Conservation (phyloP, 2,797 vertebrate species). For the Apogon hyalosoma region DNA sequence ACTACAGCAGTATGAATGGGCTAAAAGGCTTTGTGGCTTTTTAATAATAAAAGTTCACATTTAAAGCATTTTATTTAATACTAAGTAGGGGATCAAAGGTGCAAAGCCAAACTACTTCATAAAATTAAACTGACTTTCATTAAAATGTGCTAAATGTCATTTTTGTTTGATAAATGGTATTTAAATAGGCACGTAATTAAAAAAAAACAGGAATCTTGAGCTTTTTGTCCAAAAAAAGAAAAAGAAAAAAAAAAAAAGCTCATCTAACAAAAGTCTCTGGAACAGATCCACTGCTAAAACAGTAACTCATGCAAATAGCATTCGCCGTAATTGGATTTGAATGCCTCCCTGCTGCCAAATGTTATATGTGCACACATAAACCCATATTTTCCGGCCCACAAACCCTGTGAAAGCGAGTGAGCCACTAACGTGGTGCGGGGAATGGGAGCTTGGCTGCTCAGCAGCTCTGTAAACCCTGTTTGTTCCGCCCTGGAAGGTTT, state of each 20-base stretch:
- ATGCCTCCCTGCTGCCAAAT: constrained; percentile 82
- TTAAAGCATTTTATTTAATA: constrained; percentile 21
- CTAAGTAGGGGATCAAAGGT: constrained; percentile 14
- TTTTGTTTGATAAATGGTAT: constrained; percentile 41
- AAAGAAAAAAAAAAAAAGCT: constrained; percentile 18
- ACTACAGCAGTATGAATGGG: constrained; percentile 1
- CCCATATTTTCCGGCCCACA: constrained; percentile 82
- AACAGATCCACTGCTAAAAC: constrained; percentile 72
- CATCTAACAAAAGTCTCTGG: constrained; percentile 69
- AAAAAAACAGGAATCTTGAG: constrained; percentile 40
- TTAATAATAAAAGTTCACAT: constrained; percentile 20
- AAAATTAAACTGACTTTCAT: constrained; percentile 17
- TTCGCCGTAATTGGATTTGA: constrained; percentile 83
- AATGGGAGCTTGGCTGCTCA: constrained; percentile 72
- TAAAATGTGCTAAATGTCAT: constrained; percentile 33
- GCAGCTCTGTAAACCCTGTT: constrained; percentile 78
- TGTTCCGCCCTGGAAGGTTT: constrained; percentile 76
- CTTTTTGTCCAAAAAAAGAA: constrained; percentile 21
- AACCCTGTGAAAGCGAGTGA: constrained; percentile 76
- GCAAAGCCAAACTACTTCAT: constrained; percentile 17
- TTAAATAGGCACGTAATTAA: constrained; percentile 35
- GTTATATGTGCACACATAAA: constrained; percentile 83
- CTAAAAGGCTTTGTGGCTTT: constrained; percentile 1
- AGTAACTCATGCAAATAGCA: constrained; percentile 82
- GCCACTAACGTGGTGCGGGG: constrained; percentile 69